Percentiles rank a stretch among this genome's conserved stretches.
These are phyloP conservation scores for Kryptolebias marmoratus DNA, from an alignment of 2,113 vertebrate genomes.

Conservation along the genomic window DNA sequence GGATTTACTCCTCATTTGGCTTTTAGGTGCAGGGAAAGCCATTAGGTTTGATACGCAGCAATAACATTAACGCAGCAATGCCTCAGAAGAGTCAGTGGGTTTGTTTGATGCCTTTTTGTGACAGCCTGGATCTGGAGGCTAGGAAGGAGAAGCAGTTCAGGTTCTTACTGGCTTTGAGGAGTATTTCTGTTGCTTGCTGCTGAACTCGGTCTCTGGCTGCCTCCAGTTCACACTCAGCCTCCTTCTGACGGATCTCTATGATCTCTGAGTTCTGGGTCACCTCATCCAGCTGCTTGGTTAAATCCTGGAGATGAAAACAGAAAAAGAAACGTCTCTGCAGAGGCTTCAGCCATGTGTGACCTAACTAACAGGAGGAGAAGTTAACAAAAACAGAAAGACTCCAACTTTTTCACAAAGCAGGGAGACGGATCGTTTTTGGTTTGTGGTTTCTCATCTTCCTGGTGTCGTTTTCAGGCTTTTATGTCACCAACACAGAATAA, in stretches of 20 bases:
- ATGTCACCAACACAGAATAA: too few species aligned
- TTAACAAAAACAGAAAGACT: too few species aligned
- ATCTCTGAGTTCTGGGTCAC: conserved; percentile 93
- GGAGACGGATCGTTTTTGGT: too few species aligned
- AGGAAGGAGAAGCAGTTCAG: conserved; percentile 38
- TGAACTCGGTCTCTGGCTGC: conserved; percentile 92
- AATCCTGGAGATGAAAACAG: conserved; percentile 79
- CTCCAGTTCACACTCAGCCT: conserved; percentile 94
- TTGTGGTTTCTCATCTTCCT: too few species aligned
- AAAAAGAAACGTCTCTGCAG: background rate
- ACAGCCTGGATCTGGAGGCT: conserved; percentile 15
- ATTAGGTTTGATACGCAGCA: conserved; percentile 22
- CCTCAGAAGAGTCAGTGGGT: conserved; percentile 15
- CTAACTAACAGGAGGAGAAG: background rate
- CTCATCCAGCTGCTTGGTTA: conserved; percentile 95
- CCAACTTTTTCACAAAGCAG: too few species aligned
- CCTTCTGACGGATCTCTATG: conserved; percentile 94
- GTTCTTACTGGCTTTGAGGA: conserved; percentile 96
- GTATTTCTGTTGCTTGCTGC: conserved; percentile 95
- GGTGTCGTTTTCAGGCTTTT: too few species aligned
- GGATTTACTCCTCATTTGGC: conserved; percentile 7
- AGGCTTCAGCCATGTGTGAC: background rate
- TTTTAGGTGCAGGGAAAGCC: background rate
- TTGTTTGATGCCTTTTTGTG: background rate
- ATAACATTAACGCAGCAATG: conserved; percentile 14